Evolutionary conservation across 2,797 vertebrate genomes (phyloP).

Genomic region (Schizothorax lantsangensis): DNA sequence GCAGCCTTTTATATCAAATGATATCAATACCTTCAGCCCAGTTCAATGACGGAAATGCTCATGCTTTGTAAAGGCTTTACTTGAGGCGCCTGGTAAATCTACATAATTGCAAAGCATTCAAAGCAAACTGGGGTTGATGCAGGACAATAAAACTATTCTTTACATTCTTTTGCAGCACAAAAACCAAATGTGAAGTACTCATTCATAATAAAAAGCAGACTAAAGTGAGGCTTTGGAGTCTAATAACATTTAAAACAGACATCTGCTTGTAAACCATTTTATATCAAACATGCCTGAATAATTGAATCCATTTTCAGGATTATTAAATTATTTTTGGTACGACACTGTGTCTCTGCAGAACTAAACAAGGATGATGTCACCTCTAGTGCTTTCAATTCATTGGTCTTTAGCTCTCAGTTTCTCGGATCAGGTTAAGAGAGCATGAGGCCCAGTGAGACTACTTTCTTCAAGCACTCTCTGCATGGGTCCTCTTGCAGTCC

Average conservation of each 20-base stretch:
- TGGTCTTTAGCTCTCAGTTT: slow-evolving; percentile 15
- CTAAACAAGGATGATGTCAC: slow-evolving; percentile 35
- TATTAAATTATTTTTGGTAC: neutral
- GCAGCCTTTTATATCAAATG: slow-evolving; percentile 4
- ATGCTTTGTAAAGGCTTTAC: slow-evolving; percentile 4
- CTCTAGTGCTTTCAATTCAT: neutral
- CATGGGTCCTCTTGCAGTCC: neutral
- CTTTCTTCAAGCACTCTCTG: slow-evolving; percentile 10
- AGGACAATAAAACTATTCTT: neutral
- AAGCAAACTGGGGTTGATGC: neutral
- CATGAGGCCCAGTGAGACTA: slow-evolving; percentile 3
- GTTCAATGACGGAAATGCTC: slow-evolving; percentile 3
- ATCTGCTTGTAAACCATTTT: neutral
- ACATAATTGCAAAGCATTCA: neutral
- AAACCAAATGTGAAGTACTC: too few species aligned
- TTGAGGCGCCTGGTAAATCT: neutral
- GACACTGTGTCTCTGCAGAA: neutral
- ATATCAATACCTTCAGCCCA: neutral
- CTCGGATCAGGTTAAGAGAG: slow-evolving; percentile 1
- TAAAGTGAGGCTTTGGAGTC: neutral
- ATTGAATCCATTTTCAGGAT: neutral
- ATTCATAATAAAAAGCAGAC: neutral
- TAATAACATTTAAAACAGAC: neutral
- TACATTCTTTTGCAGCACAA: neutral
- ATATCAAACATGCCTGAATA: neutral